phyloP scores from a whole-genome alignment of 2,797 vertebrate species.

The Decapterus maruadsi region DNA sequence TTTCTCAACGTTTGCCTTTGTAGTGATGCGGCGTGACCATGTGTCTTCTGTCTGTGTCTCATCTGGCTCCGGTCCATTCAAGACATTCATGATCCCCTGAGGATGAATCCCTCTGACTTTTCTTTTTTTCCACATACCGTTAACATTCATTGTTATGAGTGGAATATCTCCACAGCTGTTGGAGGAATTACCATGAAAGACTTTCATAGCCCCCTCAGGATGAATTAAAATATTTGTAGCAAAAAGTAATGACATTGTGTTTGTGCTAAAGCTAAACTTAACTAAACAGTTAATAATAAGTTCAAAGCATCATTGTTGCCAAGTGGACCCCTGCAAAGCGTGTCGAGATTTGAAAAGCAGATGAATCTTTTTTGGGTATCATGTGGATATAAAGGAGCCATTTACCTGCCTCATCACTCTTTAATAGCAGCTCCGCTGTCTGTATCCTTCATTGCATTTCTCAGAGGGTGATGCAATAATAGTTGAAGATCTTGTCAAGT shows the following conservation, averaged over 20 bases:
- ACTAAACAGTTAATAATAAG: background rate
- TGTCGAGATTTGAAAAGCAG: too few species aligned
- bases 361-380: background rate
- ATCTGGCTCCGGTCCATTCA: background rate
- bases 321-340: too few species aligned
- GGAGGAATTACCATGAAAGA: background rate
- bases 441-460: too few species aligned
- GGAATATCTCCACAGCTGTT: background rate
- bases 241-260: background rate
- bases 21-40: background rate
- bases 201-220: background rate
- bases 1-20: background rate
- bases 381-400: too few species aligned
- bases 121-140: too few species aligned
- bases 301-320: background rate
- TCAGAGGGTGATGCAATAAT: too few species aligned
- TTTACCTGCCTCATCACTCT: too few species aligned
- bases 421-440: too few species aligned
- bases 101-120: background rate
- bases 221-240: background rate
- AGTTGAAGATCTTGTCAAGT: too few species aligned
- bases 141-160: background rate
- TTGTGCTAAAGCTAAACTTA: background rate
- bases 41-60: background rate
- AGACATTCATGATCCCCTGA: background rate